A percentile compares a stretch with the other conserved stretches of the same genome.
Evolutionary conservation across 1,140 invertebrate genomes (phyloP).

Genomic region (Parapsyche elsis): DNA sequence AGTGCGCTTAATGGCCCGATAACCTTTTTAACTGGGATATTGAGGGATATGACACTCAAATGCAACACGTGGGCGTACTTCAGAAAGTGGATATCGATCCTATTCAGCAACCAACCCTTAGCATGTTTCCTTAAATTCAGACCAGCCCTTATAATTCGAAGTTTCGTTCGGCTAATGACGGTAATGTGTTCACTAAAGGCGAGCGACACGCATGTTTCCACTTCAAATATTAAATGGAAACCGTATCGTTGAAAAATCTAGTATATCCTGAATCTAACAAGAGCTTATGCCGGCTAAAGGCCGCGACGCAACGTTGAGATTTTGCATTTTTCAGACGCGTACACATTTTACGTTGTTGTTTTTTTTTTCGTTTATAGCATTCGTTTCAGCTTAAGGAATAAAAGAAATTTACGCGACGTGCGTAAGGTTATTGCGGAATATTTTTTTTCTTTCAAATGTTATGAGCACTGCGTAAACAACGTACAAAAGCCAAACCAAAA

Average conservation of each 20-base stretch:
- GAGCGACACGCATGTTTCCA: background rate
- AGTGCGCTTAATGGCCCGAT: too few species aligned
- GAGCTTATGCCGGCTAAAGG: too few species aligned
- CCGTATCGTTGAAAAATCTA: too few species aligned
- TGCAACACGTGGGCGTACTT: conserved; percentile 10
- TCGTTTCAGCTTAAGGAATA: background rate
- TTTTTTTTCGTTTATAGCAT: background rate
- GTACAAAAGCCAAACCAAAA: background rate
- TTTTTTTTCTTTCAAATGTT: too few species aligned
- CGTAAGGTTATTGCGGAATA: background rate
- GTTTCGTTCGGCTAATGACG: background rate
- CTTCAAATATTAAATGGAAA: too few species aligned
- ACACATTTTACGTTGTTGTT: too few species aligned
- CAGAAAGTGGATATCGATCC: background rate
- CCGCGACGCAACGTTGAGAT: too few species aligned
- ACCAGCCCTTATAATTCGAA: background rate
- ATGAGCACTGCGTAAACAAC: background rate
- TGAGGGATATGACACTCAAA: background rate
- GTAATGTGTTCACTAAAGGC: background rate
- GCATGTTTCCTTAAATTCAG: background rate
- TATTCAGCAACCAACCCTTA: background rate
- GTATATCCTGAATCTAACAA: too few species aligned
- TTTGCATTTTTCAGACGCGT: too few species aligned
- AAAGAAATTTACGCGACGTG: conserved; percentile 10
- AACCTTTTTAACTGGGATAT: too few species aligned